Base-by-base conservation (phyloP, 2,888 invertebrate genomes). In the Caenorhabditis panamensis region DNA sequence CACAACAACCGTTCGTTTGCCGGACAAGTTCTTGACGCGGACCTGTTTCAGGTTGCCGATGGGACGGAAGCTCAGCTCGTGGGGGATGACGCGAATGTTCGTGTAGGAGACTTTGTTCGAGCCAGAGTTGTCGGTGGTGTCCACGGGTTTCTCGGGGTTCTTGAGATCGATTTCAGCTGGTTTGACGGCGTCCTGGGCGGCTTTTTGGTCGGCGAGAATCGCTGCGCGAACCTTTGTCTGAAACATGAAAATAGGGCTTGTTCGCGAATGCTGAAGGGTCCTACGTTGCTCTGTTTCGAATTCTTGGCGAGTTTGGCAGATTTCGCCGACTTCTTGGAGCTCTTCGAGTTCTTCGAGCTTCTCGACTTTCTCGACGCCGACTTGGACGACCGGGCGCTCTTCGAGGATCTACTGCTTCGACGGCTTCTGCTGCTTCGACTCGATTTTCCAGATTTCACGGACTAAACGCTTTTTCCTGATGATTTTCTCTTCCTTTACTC, bases 81-180 rank as follows among this genome's bases (percentile, higher is more conserved):
- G 77, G 1, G 82, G 82, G 16, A 73, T 67, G 0, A 69, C 73
- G 1, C 77, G 77, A n/a, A 82, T 54, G 37, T 82, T 82, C 20
- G 73, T 8, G 24, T 77, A 81, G 1, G 75, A 69, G 5, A 69
- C 51, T 18, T 62, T 68, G 16, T 61, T 26, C 3, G 20, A 16
- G 6, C 18, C 22, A 11, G 26, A 8, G 8, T 37, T 26, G 5
- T 8, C 37, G 6, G 28, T 9, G 13, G 31, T 20, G 1, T n/a
- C 31, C 4, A 53, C 28, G 3, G 13, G 26, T 53, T 56, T n/a
- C 9, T n/a, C 5, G 26, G 37, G 37, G 3, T 22, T 22, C 31
- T 41, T 6, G 41, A 41, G 9, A 2, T 11, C 41, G 2, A 13
- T 2, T 13, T 41, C 41, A 2, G 6, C 11, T 2, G 41, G 41